Evolutionary conservation across 2,113 vertebrate genomes (phyloP).

Genomic region (Nothobranchius furzeri): DNA sequence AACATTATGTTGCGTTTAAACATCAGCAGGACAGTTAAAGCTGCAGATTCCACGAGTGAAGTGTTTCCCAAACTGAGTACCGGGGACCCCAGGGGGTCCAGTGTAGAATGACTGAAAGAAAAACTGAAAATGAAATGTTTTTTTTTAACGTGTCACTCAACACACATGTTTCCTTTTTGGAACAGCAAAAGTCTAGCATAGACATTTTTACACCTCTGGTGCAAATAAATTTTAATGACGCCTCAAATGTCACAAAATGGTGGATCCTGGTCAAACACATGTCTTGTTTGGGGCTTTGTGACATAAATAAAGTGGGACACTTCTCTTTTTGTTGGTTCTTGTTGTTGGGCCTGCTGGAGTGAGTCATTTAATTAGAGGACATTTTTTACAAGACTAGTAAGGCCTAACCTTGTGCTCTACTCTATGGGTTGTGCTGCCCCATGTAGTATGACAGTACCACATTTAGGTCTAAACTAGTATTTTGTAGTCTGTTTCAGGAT

Average conservation of each 20-base stretch:
- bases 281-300: not conserved
- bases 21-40: conserved; percentile 1
- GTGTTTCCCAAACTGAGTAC: conserved; percentile 19
- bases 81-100: conserved; percentile 18
- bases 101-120: not conserved
- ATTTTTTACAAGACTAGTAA: conserved; percentile 19
- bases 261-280: conserved; percentile 15
- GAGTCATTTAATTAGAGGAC: conserved; percentile 40
- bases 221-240: not conserved
- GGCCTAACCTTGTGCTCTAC: conserved; percentile 21
- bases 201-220: not conserved
- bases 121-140: conserved; percentile 11
- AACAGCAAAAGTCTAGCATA: not conserved
- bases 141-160: not conserved
- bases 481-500: not conserved
- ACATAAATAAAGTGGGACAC: not conserved
- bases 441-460: conserved; percentile 8
- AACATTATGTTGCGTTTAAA: not conserved
- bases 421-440: conserved; percentile 22
- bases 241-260: conserved; percentile 18
- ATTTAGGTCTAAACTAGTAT: not conserved
- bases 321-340: conserved; percentile 16
- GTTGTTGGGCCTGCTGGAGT: conserved; percentile 21
- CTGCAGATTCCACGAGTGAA: conserved; percentile 39
- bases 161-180: conserved; percentile 2